Base-by-base conservation (phyloP, 2,888 invertebrate genomes). In the Yponomeuta cagnagella region DNA sequence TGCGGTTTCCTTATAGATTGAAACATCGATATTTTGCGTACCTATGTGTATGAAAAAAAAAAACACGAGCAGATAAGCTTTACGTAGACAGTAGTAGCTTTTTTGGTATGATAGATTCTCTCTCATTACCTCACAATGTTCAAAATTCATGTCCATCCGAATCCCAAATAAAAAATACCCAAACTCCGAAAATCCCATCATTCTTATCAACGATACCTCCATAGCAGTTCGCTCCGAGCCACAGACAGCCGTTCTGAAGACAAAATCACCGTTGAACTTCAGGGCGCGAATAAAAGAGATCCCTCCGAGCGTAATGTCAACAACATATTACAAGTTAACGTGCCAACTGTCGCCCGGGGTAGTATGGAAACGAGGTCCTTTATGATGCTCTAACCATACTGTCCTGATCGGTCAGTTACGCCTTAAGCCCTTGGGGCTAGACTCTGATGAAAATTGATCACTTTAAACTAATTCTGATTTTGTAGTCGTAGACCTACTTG, bases 241-340 rank as follows among this genome's bases (percentile, higher is more conserved):
- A 58, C 6, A 58, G 52, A 15, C 8, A 15, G 43, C 43, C 52
- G 52, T 58, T 15, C 52, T 12, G 52, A 12, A 15, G 52, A 58
- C 52, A 58, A 58, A 15, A 58, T 58, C 52, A 15, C 52, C 52
- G 52, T 58, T 58, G 15, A 58, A 58, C 52, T 58, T 58, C 15
- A 58, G 52, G 52, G 52, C 52, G 52, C 52, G 52, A 58, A 58
- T 58, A 58, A 65, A 65, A 65, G 33, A 65, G 10, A 65, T 30
- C 65, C 10, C 30, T 30, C 12, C 65, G 31, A 5, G 30, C 30
- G 33, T 65, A 65, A 33, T 65, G 65, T 65, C 65, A 65, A 33
- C 65, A 30, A 65, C 65, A 65, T 65, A 65, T 65, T 4, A 65
- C 65, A 65, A 33, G 65, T 15, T 58, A 58, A 58, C 52, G 52